Evolutionary conservation across 2,888 invertebrate species (phyloP).

Genomic region (Boloria euphrosyne): DNA sequence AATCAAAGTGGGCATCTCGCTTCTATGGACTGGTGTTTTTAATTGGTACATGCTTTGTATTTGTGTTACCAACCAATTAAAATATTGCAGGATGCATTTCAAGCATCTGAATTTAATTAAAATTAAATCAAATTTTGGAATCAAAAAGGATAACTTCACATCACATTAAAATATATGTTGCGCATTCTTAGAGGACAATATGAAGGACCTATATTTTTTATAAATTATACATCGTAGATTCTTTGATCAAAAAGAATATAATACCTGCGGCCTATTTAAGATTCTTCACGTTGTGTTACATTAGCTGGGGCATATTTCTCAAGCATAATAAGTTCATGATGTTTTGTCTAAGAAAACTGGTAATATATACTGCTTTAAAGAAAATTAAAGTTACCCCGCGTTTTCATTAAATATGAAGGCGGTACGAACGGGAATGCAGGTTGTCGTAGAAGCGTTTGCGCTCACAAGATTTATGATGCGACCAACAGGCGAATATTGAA

Average conservation of each 20-base stretch:
- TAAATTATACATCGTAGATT: too few species aligned
- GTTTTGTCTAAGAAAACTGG: constrained; percentile 38
- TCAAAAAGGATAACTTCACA: too few species aligned
- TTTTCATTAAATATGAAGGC: constrained; percentile 77
- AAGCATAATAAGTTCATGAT: constrained; percentile 28
- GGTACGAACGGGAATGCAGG: constrained; percentile 66
- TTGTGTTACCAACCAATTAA: too few species aligned
- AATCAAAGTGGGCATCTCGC: constrained; percentile 6
- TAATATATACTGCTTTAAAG: constrained; percentile 45
- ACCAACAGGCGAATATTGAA: constrained; percentile 78
- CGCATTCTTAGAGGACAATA: too few species aligned
- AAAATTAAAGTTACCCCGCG: constrained; percentile 67
- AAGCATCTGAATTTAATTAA: too few species aligned
- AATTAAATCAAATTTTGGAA: too few species aligned
- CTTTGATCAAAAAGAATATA: too few species aligned
- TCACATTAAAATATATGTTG: too few species aligned
- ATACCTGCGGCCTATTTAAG: too few species aligned
- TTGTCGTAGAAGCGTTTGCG: constrained; percentile 65
- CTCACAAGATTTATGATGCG: constrained; percentile 73
- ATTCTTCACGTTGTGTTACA: background rate
- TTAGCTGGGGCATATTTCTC: background rate
- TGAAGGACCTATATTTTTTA: too few species aligned
- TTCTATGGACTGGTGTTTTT: background rate
- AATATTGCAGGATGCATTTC: too few species aligned
- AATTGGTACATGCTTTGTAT: too few species aligned